Percentiles rank a stretch among this genome's conserved stretches.
phyloP scores from a whole-genome alignment of 2,888 invertebrate species.

The Sinotaia quadrata region DNA sequence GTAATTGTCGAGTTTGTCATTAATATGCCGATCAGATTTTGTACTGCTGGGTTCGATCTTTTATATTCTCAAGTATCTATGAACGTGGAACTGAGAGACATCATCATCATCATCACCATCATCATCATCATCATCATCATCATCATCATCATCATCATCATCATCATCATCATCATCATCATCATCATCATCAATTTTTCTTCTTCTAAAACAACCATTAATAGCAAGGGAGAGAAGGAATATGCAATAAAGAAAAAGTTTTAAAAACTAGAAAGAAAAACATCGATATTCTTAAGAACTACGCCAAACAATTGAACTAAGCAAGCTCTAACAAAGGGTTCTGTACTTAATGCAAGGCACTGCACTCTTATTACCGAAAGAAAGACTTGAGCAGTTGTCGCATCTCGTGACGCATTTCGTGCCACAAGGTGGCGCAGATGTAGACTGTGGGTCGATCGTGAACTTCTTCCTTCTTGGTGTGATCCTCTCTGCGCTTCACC shows the following conservation, averaged over 20 bases:
- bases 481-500: conserved; percentile 8
- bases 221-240: too few species aligned
- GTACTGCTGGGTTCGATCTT: too few species aligned
- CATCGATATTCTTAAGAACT: too few species aligned
- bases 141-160: conserved; percentile 22
- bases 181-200: background rate
- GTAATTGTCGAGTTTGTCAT: too few species aligned
- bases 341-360: too few species aligned
- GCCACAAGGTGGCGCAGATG: conserved; percentile 99
- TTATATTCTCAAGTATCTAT: too few species aligned
- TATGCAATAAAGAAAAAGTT: background rate
- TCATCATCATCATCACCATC: background rate
- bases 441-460: conserved; percentile 78
- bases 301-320: background rate
- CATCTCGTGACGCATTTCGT: conserved; percentile 97
- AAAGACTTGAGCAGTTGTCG: conserved; percentile 91
- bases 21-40: too few species aligned
- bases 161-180: conserved; percentile 21
- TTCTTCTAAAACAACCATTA: background rate
- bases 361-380: conserved; percentile 67
- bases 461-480: conserved; percentile 17
- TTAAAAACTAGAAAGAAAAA: too few species aligned
- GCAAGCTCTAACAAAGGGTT: background rate
- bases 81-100: too few species aligned
- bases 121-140: conserved; percentile 15